Evolutionary conservation across 2,113 vertebrate species (phyloP), one percentile per base, ranked within the genome.

Genomic region (Syrrhaptes paradoxus): DNA sequence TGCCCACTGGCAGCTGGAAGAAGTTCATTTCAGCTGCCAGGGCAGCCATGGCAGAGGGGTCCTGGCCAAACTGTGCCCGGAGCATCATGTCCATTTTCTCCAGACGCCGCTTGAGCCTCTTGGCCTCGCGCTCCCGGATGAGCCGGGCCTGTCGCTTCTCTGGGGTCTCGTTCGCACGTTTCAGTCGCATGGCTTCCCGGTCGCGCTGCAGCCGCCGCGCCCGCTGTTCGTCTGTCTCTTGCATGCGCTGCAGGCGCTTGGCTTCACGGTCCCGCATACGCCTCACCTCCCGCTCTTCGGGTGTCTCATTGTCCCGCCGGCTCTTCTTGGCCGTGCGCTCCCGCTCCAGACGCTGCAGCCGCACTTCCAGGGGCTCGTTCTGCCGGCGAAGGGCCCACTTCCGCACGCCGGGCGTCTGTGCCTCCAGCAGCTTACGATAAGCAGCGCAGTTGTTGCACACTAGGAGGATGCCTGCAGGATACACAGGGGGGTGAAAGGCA

Each of bases 1-100:
- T 98, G 80, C 96, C 96, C 73, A 98, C 98, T 0, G 99, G 99
- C 96, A 99, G 98, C 49, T 98, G 98, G 97, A 99, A 99, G 81
- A 99, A 99, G 97, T 98, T 99, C 98, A 99, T 99, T 96, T 99
- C 99, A 1, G 99, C 99, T 22, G 99, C 99, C 93, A 99, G 97
- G 17, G 99, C 99, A 0, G 99, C 99, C 99, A 99, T 98, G 52
- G 99, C 99, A 10, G 99, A 98, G 11, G 99, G 99, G 86, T 99
- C 99, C 78, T 99, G 99, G 95, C 99, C 99, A 67, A 99, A 99
- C 97, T 99, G 99, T 17, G 99, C 99, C 92, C 99, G 98, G 82
- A 99, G 97, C 93, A 99, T 98, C 54, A 99, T 99, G 98, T 99
- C 99, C 96, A 99, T 99, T 98, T 99, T 99, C 97, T 99, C 99